A percentile compares a stretch with the other conserved stretches of the same genome.
Conservation (phyloP, 2,888 invertebrate genomes). For the Lasius platythorax region DNA sequence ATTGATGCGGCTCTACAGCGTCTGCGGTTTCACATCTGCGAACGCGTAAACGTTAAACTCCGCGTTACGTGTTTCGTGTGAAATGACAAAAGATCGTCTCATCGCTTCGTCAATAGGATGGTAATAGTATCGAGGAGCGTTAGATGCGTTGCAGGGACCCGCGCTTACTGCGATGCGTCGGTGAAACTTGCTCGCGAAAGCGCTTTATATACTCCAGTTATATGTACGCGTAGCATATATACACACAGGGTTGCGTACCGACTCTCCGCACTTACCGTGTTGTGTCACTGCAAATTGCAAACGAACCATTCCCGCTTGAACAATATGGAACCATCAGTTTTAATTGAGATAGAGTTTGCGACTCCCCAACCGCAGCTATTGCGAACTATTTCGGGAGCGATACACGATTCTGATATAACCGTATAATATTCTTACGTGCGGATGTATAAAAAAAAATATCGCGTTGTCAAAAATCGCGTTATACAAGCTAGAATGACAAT, state of each 20-base stretch:
- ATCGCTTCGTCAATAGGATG: slow-evolving; percentile 28
- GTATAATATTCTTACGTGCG: slow-evolving; percentile 20
- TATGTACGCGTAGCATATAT: background rate
- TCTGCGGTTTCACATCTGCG: background rate
- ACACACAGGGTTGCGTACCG: background rate
- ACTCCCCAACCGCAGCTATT: background rate
- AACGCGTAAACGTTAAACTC: slow-evolving; percentile 1
- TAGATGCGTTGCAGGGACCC: slow-evolving; percentile 21
- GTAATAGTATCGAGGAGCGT: slow-evolving; percentile 43
- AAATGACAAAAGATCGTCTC: slow-evolving; percentile 25
- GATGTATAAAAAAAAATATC: background rate
- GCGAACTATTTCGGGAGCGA: slow-evolving; percentile 18
- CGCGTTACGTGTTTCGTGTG: background rate
- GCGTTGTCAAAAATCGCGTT: background rate
- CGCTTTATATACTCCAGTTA: slow-evolving; percentile 5
- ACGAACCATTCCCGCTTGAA: slow-evolving; percentile 31
- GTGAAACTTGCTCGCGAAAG: slow-evolving; percentile 37
- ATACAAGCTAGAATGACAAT: background rate
- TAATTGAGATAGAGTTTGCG: slow-evolving; percentile 20
- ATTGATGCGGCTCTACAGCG: background rate
- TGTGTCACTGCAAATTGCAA: slow-evolving; percentile 50
- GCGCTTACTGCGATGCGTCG: slow-evolving; percentile 14
- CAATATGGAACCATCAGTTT: slow-evolving; percentile 28
- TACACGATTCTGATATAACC: background rate
- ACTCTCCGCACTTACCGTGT: slow-evolving; percentile 34